These are phyloP conservation scores for Zaprionus tsacasi DNA, from an alignment of 1,140 invertebrate species.

Conservation along the genomic window DNA sequence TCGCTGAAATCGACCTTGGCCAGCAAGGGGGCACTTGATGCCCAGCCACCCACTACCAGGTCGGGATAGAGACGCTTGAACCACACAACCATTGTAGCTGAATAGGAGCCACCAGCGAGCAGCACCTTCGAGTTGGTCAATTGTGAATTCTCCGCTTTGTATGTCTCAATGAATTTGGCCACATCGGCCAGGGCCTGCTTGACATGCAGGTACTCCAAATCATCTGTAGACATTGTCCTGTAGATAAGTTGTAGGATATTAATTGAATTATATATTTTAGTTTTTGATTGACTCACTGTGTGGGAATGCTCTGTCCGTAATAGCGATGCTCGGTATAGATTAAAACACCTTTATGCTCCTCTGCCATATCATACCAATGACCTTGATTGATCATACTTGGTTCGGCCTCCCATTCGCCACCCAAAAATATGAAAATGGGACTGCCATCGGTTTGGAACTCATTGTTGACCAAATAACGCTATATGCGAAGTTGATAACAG, in stretches of 20 bases:
- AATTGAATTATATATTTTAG: too few relatives aligned
- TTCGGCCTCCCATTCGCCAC: slow-evolving; percentile 87
- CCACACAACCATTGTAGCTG: slow-evolving; percentile 92
- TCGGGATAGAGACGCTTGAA: slow-evolving; percentile 91
- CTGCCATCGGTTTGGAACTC: slow-evolving; percentile 83
- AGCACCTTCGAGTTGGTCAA: slow-evolving; percentile 85
- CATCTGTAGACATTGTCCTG: slow-evolving; percentile 86
- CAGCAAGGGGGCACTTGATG: slow-evolving; percentile 90
- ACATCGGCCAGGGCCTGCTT: slow-evolving; percentile 91
- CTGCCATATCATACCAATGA: slow-evolving; percentile 86
- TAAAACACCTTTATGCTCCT: slow-evolving; percentile 86
- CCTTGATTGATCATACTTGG: slow-evolving; percentile 84
- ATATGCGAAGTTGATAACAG: background rate
- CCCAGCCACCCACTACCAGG: slow-evolving; percentile 89
- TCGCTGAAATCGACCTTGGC: slow-evolving; percentile 73
- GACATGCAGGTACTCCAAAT: slow-evolving; percentile 88
- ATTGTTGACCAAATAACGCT: slow-evolving; percentile 80
- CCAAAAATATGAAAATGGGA: slow-evolving; percentile 90
- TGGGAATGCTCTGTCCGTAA: slow-evolving; percentile 91
- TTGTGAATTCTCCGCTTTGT: slow-evolving; percentile 84
- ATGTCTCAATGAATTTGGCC: slow-evolving; percentile 87
- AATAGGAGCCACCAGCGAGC: slow-evolving; percentile 91
- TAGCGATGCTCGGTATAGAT: slow-evolving; percentile 92
- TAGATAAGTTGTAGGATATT: too few relatives aligned
- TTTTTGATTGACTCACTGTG: too few relatives aligned